Evolutionary conservation across 2,888 invertebrate genomes (phyloP), one percentile per base, ranked within the genome.

Genomic region (Crematogaster levior): DNA sequence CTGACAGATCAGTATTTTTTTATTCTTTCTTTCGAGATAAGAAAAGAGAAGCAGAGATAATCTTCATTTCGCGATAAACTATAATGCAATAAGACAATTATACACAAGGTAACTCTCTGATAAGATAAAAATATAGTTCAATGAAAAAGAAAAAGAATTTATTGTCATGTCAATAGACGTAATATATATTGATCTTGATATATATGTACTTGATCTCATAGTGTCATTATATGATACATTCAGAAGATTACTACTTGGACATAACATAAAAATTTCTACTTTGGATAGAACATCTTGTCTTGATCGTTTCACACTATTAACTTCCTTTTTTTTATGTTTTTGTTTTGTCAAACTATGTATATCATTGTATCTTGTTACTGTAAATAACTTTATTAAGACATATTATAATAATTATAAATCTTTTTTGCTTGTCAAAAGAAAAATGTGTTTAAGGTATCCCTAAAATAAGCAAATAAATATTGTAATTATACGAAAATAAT

Each of bases 81-180:
- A 34, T n/a, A n/a, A n/a, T n/a, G n/a, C 3, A 10, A 53, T 15
- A 12, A 70, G 1, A 53, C 34, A 61, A 6, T 56, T 40, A 3
- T 24, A 37, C 0, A 37, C 9, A 9, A 66, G 3, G 6, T 70
- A 3, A 65, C 15, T 53, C 10, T 70, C 10, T 37, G 3, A 37
- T 72, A 56, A 72, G 0, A 24, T 70, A 53, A 56, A 68, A 51
- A 68, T 34, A 21, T 6, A 34, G 7, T 70, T 51, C 18, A 18
- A 21, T 5, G 10, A 70, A 21, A 12, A 60, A 65, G 1, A 18
- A 48, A 6, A 68, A 70, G 1, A 53, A 1, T 18, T 37, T 1
- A 10, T 53, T 24, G 10, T 24, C n/a, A n/a, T 53, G 1, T 7
- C 18, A 56, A 40, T 40, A 72, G 56, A 37, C 2, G 9, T 34